Evolutionary conservation across 2,888 invertebrate species (phyloP).

Genomic region (Dichetophora obliterata): DNA sequence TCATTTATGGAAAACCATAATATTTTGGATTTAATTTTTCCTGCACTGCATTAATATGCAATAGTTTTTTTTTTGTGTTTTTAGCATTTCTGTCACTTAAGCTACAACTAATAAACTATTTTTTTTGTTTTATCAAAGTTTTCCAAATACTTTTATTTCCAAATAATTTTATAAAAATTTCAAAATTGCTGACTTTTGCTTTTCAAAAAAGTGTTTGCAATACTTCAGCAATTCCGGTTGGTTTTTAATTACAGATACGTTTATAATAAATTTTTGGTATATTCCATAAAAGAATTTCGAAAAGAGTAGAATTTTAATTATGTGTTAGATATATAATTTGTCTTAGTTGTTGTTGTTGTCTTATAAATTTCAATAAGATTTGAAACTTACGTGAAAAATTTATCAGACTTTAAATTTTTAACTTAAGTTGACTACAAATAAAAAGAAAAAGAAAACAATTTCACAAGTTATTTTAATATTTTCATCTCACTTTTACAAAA

Average conservation of each 20-base stretch:
- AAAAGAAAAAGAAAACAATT: constrained; percentile 37
- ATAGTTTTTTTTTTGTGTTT: constrained; percentile 6
- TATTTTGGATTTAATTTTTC: constrained; percentile 8
- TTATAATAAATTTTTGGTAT: constrained; percentile 18
- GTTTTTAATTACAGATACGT: constrained; percentile 13
- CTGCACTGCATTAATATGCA: neutral
- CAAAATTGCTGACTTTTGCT: constrained; percentile 20
- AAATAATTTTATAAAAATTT: constrained; percentile 29
- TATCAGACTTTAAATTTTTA: constrained; percentile 65
- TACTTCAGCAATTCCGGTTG: neutral
- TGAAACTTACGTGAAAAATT: constrained; percentile 48
- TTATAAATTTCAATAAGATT: constrained; percentile 45
- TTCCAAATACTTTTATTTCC: constrained; percentile 8
- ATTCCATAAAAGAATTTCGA: constrained; percentile 30
- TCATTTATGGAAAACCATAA: constrained; percentile 35
- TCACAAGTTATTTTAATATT: constrained; percentile 19
- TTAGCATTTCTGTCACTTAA: constrained; percentile 25
- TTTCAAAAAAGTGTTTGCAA: constrained; percentile 7
- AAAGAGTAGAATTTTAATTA: constrained; percentile 7
- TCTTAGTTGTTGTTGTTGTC: neutral
- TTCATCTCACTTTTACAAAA: neutral
- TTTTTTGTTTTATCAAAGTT: constrained; percentile 9
- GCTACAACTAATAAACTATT: constrained; percentile 19
- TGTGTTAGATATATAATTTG: constrained; percentile 7
- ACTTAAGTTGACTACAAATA: constrained; percentile 62